Evolutionary conservation across 2,797 vertebrate genomes (phyloP).

Genomic region (Coregonus suidteri): DNA sequence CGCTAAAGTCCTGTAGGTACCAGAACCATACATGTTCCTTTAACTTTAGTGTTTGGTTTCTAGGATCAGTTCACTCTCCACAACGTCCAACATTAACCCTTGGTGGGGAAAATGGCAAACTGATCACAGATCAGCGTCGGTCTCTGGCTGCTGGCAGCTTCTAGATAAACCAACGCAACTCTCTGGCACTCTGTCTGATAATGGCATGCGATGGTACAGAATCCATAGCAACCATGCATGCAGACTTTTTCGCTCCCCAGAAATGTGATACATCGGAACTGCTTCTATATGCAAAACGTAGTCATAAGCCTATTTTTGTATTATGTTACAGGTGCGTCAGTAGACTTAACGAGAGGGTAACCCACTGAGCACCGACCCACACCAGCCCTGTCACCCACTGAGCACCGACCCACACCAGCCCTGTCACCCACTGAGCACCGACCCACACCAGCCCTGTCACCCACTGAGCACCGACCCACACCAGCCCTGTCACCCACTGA

Average conservation of each 20-base stretch:
- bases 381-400: too few relatives aligned
- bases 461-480: too few relatives aligned
- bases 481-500: too few relatives aligned
- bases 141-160: background rate
- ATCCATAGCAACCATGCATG: slow-evolving; percentile 4
- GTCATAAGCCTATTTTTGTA: too few relatives aligned
- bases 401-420: too few relatives aligned
- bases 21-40: slow-evolving; percentile 1
- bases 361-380: too few relatives aligned
- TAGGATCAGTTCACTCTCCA: background rate
- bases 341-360: too few relatives aligned
- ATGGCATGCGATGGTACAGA: slow-evolving; percentile 71
- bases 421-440: too few relatives aligned
- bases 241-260: background rate
- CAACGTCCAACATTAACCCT: background rate
- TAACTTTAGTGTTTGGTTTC: slow-evolving; percentile 6
- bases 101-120: background rate
- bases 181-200: slow-evolving; percentile 57
- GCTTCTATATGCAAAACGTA: too few relatives aligned
- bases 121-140: background rate
- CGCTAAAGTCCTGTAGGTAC: slow-evolving; percentile 49
- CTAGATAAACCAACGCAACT: slow-evolving; percentile 59
- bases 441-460: too few relatives aligned
- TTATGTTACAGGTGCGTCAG: too few relatives aligned
- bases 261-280: too few relatives aligned